phyloP scores from a whole-genome alignment of 2,113 vertebrate genomes.

The Scatophagus argus region DNA sequence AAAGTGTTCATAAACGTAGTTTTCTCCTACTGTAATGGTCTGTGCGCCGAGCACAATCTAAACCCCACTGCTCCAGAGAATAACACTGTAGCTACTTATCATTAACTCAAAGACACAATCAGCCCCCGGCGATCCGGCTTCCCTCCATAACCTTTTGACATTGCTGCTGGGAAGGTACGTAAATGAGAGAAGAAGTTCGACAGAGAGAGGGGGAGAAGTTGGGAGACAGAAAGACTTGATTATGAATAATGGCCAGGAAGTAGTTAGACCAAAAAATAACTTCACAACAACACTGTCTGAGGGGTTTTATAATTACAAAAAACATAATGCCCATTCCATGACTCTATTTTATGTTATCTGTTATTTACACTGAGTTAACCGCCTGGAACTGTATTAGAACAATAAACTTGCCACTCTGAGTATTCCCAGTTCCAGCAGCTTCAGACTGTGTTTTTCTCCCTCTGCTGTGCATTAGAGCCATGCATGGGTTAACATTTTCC shows the following conservation, averaged over 20 bases:
- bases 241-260: constrained; percentile 52
- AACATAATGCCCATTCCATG: constrained; percentile 14
- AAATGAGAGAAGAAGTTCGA: constrained; percentile 74
- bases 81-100: constrained; percentile 79
- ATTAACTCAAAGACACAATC: constrained; percentile 81
- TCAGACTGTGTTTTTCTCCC: constrained; percentile 12
- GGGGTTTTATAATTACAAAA: background rate
- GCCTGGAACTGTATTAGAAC: constrained; percentile 41
- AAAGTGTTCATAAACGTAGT: constrained; percentile 37
- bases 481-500: constrained; percentile 80
- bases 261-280: constrained; percentile 35
- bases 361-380: constrained; percentile 38
- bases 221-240: constrained; percentile 53
- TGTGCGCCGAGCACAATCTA: constrained; percentile 40
- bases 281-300: constrained; percentile 15
- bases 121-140: constrained; percentile 75
- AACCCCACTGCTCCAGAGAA: constrained; percentile 62
- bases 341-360: constrained; percentile 5
- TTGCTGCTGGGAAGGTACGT: constrained; percentile 80
- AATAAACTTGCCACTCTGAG: constrained; percentile 36
- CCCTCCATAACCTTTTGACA: constrained; percentile 78
- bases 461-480: constrained; percentile 54
- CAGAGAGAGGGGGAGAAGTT: constrained; percentile 30
- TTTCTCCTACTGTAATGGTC: constrained; percentile 40
- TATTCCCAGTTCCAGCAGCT: constrained; percentile 25